These are phyloP conservation scores for Empis livida DNA, from an alignment of 2,888 invertebrate species.

Conservation along the genomic window DNA sequence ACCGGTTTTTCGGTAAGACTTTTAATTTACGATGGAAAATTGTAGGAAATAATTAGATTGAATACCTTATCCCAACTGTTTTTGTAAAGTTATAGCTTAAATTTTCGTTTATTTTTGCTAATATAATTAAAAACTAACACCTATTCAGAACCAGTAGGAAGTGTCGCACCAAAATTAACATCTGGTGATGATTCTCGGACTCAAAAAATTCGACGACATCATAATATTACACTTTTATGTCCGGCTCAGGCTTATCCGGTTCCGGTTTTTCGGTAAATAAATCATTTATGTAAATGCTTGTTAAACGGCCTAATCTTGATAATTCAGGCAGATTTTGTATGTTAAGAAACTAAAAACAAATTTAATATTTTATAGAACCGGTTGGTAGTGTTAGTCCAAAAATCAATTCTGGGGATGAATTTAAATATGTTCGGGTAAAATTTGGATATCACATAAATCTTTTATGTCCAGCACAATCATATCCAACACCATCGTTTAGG, in stretches of 20 bases:
- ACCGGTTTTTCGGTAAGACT: constrained; percentile 42
- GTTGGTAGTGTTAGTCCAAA: constrained; percentile 46
- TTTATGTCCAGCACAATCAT: constrained; percentile 62
- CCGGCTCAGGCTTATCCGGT: constrained; percentile 42
- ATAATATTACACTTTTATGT: constrained; percentile 52
- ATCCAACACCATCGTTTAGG: constrained; percentile 43
- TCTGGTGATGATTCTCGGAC: constrained; percentile 39
- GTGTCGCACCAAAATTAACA: constrained; percentile 47
- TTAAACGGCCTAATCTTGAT: too few species aligned
- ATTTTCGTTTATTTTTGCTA: neutral
- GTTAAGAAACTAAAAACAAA: too few species aligned
- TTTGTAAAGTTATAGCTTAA: neutral
- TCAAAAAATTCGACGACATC: constrained; percentile 22
- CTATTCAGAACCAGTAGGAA: constrained; percentile 37
- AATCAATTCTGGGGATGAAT: constrained; percentile 45
- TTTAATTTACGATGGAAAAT: neutral
- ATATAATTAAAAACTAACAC: constrained; percentile 3
- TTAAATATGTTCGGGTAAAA: constrained; percentile 25
- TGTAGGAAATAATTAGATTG: neutral
- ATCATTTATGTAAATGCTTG: too few species aligned
- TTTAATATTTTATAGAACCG: neutral
- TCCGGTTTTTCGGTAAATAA: constrained; percentile 16
- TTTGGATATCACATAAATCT: constrained; percentile 40
- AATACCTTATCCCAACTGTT: constrained; percentile 14
- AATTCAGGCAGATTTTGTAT: too few species aligned